Base-by-base conservation (phyloP, 2,797 vertebrate species). In the Oceanodroma leucorhoa region DNA sequence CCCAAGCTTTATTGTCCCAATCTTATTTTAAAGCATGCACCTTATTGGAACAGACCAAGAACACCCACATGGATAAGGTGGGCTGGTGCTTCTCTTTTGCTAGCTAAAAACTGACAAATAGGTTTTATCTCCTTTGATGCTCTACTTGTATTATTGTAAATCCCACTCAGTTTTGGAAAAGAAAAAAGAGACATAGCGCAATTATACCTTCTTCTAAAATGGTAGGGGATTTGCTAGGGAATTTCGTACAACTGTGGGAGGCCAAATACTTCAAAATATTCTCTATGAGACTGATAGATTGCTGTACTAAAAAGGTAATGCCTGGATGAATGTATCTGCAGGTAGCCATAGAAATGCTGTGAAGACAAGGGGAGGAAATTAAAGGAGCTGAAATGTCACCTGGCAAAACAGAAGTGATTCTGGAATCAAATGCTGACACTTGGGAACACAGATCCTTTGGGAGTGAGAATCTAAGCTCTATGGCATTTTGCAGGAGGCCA, bases 51-150 rank as follows among this genome's bases (percentile, higher is more conserved):
- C 94, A 96, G 96, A 92, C 97, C 96, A 96, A 95, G 80, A 95
- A 97, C 96, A 94, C 97, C 97, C 97, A 98, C 98, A 94, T 83
- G 92, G 73, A 90, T 82, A 72, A 97, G 97, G 96, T 96, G 95
- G 85, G 94, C 83, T 92, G 96, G 83, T 94, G 86, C 92, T 97
- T 97, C 95, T 95, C 87, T 94, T 87, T 92, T 45, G 38, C 86
- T 70, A 83, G 91, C 71, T 94, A 92, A 85, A 95, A 95, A 84
- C 93, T 69, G 97, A 97, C 95, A 95, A 98, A 97, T 97, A 96
- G 89, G 70, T 89, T 97, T 96, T 96, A 95, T 97, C 97, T 91
- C 76, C 89, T 97, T 97, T 96, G 78, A 91, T 95, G 55, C 50
- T 94, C 85, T 93, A 62, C 45, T 72, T 82, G 71, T 87, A 83